These are phyloP conservation scores for Rhea americana DNA, from an alignment of 2,113 vertebrate genomes.

Conservation along the genomic window DNA sequence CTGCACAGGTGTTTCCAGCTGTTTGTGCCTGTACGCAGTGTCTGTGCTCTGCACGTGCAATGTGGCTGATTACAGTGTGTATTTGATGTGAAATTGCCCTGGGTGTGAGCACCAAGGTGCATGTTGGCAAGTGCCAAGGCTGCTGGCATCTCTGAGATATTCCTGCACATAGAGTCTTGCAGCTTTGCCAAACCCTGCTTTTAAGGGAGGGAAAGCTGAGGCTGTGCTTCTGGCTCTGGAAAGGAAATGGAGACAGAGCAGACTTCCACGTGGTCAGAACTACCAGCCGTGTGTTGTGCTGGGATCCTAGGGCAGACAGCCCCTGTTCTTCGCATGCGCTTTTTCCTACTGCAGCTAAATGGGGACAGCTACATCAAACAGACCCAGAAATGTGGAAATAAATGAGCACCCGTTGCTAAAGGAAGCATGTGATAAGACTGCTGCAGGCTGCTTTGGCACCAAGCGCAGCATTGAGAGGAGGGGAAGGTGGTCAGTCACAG, in stretches of 20 bases:
- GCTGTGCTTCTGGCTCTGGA: background rate
- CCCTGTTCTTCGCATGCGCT: background rate
- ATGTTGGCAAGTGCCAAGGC: rapidly evolving
- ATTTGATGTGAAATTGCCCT: background rate
- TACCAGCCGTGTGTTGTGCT: background rate
- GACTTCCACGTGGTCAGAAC: rapidly evolving
- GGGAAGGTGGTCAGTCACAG: background rate
- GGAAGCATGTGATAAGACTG: background rate
- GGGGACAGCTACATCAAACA: background rate
- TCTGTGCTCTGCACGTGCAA: rapidly evolving
- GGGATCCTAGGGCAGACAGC: background rate
- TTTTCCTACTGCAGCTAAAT: background rate
- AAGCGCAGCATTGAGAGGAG: background rate
- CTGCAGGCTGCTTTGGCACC: background rate
- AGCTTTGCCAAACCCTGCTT: background rate
- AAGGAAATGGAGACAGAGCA: background rate
- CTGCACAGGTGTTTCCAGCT: background rate
- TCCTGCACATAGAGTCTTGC: background rate
- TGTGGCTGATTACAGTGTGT: background rate
- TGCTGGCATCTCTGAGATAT: background rate
- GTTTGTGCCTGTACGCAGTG: background rate
- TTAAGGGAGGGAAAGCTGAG: background rate
- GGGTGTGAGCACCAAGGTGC: rapidly evolving
- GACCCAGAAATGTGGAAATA: background rate
- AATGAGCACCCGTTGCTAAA: background rate